Evolutionary conservation across 2,888 invertebrate genomes (phyloP).

Genomic region (Cordylochernes scorpioides): DNA sequence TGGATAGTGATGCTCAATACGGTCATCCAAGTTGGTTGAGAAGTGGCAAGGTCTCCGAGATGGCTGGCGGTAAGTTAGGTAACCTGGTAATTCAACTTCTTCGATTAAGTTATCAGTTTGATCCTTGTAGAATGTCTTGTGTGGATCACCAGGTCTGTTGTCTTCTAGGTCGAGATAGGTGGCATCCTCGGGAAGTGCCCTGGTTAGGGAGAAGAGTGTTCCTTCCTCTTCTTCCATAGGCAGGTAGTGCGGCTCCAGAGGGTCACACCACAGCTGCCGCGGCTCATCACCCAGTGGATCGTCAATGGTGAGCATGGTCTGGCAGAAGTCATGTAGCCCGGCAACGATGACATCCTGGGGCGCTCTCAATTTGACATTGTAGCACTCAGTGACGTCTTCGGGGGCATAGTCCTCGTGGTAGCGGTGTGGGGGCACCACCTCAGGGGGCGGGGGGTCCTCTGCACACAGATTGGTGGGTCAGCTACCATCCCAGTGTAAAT

Average conservation of each 20-base stretch:
- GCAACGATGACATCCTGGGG: constrained; percentile 10
- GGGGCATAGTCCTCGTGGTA: no score
- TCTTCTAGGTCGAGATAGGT: background rate
- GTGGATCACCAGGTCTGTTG: background rate
- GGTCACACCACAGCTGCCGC: background rate
- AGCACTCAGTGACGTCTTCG: constrained; percentile 9
- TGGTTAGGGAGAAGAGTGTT: constrained; percentile 6
- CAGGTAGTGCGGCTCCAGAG: background rate
- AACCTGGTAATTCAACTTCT: no score
- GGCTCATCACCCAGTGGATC: background rate
- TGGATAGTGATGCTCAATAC: no score
- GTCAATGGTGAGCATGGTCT: constrained; percentile 10
- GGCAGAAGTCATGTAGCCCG: constrained; percentile 11
- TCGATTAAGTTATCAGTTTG: constrained; percentile 14
- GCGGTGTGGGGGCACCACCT: no score
- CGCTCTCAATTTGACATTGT: constrained; percentile 10
- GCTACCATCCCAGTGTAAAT: no score
- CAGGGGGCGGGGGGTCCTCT: background rate
- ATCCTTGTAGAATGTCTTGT: constrained; percentile 9
- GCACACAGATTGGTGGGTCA: no score
- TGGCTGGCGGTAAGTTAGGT: no score
- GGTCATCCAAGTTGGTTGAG: no score
- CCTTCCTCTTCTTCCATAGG: constrained; percentile 5
- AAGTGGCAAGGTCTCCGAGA: no score
- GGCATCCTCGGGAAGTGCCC: constrained; percentile 3